These are phyloP conservation scores for Protobothrops flavoviridis DNA, from an alignment of 2,113 vertebrate genomes.

Conservation along the genomic window DNA sequence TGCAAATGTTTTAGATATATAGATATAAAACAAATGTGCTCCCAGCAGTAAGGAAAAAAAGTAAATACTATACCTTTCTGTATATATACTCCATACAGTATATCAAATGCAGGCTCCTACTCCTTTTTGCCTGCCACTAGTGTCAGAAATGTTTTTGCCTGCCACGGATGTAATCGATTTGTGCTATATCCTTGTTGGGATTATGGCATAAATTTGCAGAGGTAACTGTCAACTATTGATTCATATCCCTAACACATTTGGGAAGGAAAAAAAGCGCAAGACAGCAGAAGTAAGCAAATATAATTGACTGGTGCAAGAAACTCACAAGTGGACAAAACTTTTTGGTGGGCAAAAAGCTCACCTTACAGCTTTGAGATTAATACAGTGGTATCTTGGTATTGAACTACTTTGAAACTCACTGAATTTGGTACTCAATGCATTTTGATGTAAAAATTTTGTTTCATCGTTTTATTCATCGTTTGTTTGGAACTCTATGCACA, in stretches of 20 bases:
- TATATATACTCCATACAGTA: not conserved
- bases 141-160: not conserved
- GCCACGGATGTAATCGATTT: not conserved
- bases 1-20: not conserved
- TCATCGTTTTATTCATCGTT: not conserved
- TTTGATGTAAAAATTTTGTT: not conserved
- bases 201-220: not conserved
- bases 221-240: not conserved
- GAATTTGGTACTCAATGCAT: not conserved
- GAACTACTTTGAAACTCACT: not conserved
- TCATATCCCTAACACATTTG: not conserved
- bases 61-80: not conserved
- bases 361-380: not conserved
- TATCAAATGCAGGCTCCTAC: not conserved
- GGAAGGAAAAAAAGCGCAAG: not conserved
- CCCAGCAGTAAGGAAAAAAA: not conserved
- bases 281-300: not conserved
- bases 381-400: not conserved
- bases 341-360: not conserved
- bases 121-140: not conserved
- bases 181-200: not conserved
- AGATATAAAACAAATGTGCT: not conserved
- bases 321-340: not conserved
- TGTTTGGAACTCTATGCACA: not conserved
- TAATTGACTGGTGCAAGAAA: not conserved